Conservation (phyloP, 2,113 vertebrate genomes). For the Rhipidura dahli region DNA sequence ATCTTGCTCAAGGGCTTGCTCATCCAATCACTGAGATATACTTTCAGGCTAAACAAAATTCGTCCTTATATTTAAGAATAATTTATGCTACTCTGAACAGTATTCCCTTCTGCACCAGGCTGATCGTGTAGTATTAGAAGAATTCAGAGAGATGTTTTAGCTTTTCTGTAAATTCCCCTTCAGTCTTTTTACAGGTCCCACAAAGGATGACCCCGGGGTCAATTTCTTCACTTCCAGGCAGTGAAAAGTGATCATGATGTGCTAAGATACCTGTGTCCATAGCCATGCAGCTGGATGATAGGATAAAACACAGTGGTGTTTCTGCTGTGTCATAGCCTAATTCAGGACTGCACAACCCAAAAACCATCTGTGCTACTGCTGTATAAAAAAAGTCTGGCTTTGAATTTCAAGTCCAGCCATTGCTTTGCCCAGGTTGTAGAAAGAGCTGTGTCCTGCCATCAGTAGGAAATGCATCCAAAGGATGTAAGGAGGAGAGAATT, state of each 20-base stretch:
- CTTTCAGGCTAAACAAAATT: background rate
- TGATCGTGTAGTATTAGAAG: background rate
- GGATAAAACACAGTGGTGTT: background rate
- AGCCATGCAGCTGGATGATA: background rate
- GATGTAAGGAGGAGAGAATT: background rate
- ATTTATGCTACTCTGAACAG: background rate
- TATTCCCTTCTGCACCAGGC: background rate
- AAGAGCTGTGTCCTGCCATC: background rate
- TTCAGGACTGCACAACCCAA: background rate
- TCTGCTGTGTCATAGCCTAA: background rate
- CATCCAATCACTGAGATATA: background rate
- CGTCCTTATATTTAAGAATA: background rate
- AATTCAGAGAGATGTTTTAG: background rate
- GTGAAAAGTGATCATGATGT: background rate
- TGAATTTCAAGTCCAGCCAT: background rate
- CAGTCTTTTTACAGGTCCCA: background rate
- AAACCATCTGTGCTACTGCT: background rate
- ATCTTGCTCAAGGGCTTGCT: background rate
- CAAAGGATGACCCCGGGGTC: background rate
- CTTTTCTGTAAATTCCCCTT: background rate
- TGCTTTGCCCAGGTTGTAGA: background rate
- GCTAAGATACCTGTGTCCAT: background rate
- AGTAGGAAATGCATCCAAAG: background rate
- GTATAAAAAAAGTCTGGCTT: background rate
- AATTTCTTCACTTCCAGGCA: background rate